Base-by-base conservation (phyloP, 1,140 invertebrate genomes). In the Ceratosolen fusciceps region DNA sequence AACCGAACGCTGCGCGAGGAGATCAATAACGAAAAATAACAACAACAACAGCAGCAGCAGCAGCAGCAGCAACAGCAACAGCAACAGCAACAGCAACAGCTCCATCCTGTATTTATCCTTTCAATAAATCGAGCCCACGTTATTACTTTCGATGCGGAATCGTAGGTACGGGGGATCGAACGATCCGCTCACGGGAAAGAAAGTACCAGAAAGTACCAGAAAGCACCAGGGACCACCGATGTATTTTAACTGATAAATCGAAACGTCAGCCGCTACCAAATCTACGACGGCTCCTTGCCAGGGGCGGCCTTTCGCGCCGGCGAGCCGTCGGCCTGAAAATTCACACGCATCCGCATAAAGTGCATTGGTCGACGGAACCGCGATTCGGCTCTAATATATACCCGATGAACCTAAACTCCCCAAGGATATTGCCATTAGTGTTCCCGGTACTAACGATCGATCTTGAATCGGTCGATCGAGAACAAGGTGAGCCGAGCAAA, bases 391-490 rank as follows among this genome's bases (percentile, higher is more conserved):
- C 39, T 43, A 43, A 8, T 1, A 37, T n/a, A 16, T 34, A 16
- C 43, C 21, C 34, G 24, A 37, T 34, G 21, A 8, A 70, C 65
- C 49, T 77, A 54, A 39, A 65, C 65, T 65, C 62, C 43, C 43
- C 14, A 24, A 26, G 37, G 9, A 49, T 7, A 67, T 39, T 26
- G 9, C 19, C 34, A 21, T 19, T 9, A 19, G 37, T 74, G 31
- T 24, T 12, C n/a, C 2, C 16, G 19, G 26, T 1, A 1, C 37
- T n/a, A 65, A 37, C 60, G 31, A 8, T 60, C 16, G 70, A 68
- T 68, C 74, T 52, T n/a, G 10, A 19, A 68, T 39, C 7, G 47
- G 68, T 76, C 7, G 47, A 76, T 76, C 37, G 39, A 8, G 37
- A 31, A n/a, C 34, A 60, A 43, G 56, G 49, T 52, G 26, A 14